Conservation (phyloP, 2,113 vertebrate genomes). For the Ptychochromis oligacanthus region DNA sequence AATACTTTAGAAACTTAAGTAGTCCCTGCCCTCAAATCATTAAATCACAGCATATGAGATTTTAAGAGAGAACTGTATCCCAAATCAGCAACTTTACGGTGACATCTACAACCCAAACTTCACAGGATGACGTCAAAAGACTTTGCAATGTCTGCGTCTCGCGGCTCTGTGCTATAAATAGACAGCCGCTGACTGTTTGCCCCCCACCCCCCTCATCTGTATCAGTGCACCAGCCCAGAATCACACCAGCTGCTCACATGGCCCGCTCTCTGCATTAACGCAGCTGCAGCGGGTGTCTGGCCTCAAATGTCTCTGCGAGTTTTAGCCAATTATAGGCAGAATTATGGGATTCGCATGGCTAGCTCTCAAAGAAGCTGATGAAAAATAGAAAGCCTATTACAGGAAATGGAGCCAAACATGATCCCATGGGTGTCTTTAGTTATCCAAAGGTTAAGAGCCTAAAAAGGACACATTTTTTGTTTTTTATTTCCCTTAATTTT, state of each 20-base stretch:
- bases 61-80: not conserved
- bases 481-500: too few species aligned
- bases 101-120: not conserved
- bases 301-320: not conserved
- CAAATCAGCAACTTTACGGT: not conserved
- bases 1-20: not conserved
- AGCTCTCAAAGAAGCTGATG: slow-evolving; percentile 6
- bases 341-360: not conserved
- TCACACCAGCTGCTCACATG: slow-evolving; percentile 29
- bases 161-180: slow-evolving; percentile 56
- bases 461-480: too few species aligned
- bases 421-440: not conserved
- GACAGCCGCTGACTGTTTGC: slow-evolving; percentile 38
- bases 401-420: slow-evolving; percentile 4
- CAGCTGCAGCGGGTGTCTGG: slow-evolving; percentile 5
- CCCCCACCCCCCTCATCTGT: slow-evolving; percentile 55
- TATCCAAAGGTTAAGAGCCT: slow-evolving; percentile 1
- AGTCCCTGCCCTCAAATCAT: not conserved
- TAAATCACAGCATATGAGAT: not conserved
- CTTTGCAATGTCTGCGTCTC: slow-evolving; percentile 43
- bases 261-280: slow-evolving; percentile 12
- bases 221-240: slow-evolving; percentile 41
- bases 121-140: slow-evolving; percentile 10
- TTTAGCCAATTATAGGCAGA: slow-evolving; percentile 23
- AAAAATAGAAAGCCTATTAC: slow-evolving; percentile 8